Evolutionary conservation across 2,888 invertebrate genomes (phyloP).

Genomic region (Lasioglossum leucozonium): DNA sequence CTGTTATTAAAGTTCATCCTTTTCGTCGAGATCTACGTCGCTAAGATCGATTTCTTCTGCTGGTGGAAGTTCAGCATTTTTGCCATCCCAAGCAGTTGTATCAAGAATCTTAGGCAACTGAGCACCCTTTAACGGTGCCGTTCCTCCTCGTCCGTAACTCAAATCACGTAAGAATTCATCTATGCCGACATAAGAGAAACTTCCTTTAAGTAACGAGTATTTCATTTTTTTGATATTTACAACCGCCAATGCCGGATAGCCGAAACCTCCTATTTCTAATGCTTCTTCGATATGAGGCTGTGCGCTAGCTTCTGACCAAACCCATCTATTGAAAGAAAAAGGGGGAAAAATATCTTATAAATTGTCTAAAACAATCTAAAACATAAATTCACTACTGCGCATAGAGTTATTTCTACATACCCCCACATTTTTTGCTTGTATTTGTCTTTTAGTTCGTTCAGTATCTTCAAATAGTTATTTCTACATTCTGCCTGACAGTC

Average conservation of each 20-base stretch:
- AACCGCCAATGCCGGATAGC: conserved; percentile 99
- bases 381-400: neutral
- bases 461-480: conserved; percentile 91
- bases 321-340: conserved; percentile 88
- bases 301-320: conserved; percentile 97
- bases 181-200: conserved; percentile 97
- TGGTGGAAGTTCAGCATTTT: conserved; percentile 93
- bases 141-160: conserved; percentile 96
- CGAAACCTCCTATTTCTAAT: conserved; percentile 98
- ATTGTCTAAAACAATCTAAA: conserved; percentile 12
- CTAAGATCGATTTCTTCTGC: conserved; percentile 97
- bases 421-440: conserved; percentile 98
- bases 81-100: conserved; percentile 96
- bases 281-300: conserved; percentile 94
- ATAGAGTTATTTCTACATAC: conserved; percentile 84
- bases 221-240: conserved; percentile 98
- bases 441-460: conserved; percentile 92
- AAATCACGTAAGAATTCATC: conserved; percentile 97
- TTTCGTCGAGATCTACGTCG: conserved; percentile 93
- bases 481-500: conserved; percentile 98
- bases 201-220: conserved; percentile 95
- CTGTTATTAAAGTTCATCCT: conserved; percentile 89
- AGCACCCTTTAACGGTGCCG: conserved; percentile 93
- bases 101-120: conserved; percentile 90
- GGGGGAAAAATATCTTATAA: conserved; percentile 23